These are phyloP conservation scores for Phortica okadai DNA, from an alignment of 2,888 invertebrate species.

Conservation along the genomic window DNA sequence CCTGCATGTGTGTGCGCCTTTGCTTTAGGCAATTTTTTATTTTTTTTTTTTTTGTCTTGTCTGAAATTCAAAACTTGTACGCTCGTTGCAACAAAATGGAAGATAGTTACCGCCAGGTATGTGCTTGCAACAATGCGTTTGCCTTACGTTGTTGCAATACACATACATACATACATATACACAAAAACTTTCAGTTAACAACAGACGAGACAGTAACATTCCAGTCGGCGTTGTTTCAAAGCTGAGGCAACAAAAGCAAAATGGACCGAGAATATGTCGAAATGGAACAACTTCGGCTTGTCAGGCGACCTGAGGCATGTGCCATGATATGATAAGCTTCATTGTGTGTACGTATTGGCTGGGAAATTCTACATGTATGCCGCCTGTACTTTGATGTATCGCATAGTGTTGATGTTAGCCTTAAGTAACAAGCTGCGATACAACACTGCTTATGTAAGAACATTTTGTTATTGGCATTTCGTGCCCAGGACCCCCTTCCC, in stretches of 20 bases:
- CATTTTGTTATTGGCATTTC: background rate
- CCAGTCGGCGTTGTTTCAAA: background rate
- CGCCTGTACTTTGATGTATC: background rate
- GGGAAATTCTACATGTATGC: background rate
- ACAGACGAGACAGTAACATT: background rate
- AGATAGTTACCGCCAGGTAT: constrained; percentile 18
- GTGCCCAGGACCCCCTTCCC: background rate
- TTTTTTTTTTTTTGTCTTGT: background rate
- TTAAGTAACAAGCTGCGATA: background rate
- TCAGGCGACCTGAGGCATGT: background rate
- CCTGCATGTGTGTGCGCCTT: background rate
- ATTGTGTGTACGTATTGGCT: background rate
- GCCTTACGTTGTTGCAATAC: background rate
- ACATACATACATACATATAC: background rate
- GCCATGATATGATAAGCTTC: too few species aligned
- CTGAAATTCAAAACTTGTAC: constrained; percentile 26
- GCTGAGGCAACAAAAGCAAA: constrained; percentile 2
- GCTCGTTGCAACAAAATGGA: constrained; percentile 12
- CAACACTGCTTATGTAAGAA: background rate
- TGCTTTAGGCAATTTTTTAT: background rate
- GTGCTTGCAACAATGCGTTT: background rate
- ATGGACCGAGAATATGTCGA: constrained; percentile 15
- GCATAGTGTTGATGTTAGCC: constrained; percentile 9
- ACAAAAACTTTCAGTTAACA: background rate
- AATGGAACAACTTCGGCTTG: background rate